Evolutionary conservation across 2,888 invertebrate genomes (phyloP), one percentile per base, ranked within the genome.

Genomic region (Drosophila atripex): DNA sequence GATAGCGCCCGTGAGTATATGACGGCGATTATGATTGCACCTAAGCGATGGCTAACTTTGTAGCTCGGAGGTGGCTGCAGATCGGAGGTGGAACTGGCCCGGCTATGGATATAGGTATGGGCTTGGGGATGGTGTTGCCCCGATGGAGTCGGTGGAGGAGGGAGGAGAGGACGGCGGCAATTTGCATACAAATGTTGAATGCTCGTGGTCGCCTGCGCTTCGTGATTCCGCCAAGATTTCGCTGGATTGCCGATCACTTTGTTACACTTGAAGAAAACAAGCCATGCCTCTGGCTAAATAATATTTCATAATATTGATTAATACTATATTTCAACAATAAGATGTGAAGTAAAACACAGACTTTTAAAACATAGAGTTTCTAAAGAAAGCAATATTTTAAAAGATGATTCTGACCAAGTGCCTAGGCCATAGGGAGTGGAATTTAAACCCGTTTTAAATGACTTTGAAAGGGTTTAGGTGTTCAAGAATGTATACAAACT

Each of bases 111-210:
- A 2, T 14, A 4, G 32, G 32, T 12, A 4, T 28, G 7, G 30
- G 11, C 9, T 30, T 11, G 30, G 30, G 30, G 30, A 30, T 39
- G 39, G 9, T 14, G 38, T 7, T n/a, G 38, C 14, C 12, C 14
- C 12, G 32, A 32, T 32, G 32, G 32, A n/a, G 32, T n/a, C 32
- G 51, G 58, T 12, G 52, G 54, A 61, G 56, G 68, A 66, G 8
- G 77, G 28, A 25, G 39, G 38, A 35, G 25, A 14, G 70, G 70
- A 72, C 63, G 66, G 63, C 21, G 45, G 51, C 68, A 78, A 85
- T 85, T 85, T 85, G 84, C 84, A 85, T 85, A 87, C 86, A 87
- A 85, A 85, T 84, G 88, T 76, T 85, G 71, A 87, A 85, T 86
- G 84, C 84, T 85, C 84, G 88, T 75, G 71, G 65, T 75, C 82